Percentiles rank a stretch among this genome's conserved stretches.
Conservation (phyloP, 2,113 vertebrate species). For the Callocephalon fimbriatum region DNA sequence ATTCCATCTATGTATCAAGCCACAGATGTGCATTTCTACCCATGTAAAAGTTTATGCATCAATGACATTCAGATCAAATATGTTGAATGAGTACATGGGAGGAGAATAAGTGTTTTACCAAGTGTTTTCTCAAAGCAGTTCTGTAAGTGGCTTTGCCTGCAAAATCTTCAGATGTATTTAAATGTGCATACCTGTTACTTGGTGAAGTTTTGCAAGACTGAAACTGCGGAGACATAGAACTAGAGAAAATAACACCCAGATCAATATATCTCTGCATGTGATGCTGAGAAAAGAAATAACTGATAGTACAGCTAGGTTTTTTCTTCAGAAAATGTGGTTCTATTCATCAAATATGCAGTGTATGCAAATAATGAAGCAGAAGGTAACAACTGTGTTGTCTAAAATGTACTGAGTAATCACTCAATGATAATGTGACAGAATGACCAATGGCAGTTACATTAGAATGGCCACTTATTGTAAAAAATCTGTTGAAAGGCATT, state of each 20-base stretch:
- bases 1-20: neutral
- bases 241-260: neutral
- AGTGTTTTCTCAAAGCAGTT: neutral
- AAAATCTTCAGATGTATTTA: neutral
- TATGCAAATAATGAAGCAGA: neutral
- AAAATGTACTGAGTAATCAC: slow-evolving; percentile 16
- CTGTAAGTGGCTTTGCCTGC: neutral
- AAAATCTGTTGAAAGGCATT: slow-evolving; percentile 25
- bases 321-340: neutral
- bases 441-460: slow-evolving; percentile 18
- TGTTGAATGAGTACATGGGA: neutral
- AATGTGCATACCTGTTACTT: neutral
- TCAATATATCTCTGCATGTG: neutral
- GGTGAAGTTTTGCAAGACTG: neutral
- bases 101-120: neutral
- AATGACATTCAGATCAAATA: neutral
- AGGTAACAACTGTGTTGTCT: neutral
- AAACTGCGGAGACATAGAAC: neutral
- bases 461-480: slow-evolving; percentile 34
- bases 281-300: neutral
- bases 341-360: neutral
- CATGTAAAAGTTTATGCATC: neutral
- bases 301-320: neutral
- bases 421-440: neutral
- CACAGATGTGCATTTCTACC: neutral